phyloP scores from a whole-genome alignment of 2,888 invertebrate genomes.

The Catocala sponsa region DNA sequence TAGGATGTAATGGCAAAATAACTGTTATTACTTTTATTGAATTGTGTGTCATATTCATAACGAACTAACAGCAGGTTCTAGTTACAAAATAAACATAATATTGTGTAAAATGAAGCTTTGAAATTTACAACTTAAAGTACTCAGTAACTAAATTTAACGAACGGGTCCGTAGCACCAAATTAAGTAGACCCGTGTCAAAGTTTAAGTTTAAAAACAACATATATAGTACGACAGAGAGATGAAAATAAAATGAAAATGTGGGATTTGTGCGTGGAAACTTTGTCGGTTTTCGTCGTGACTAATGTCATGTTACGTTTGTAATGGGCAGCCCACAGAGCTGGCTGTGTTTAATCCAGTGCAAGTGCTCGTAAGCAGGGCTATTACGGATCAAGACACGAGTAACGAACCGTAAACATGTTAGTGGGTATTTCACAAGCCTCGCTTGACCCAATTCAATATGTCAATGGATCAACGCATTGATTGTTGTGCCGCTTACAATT shows the following conservation, averaged over 20 bases:
- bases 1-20: too few relatives aligned
- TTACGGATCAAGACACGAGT: conserved; percentile 20
- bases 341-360: conserved; percentile 38
- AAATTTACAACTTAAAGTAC: too few relatives aligned
- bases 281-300: conserved; percentile 8
- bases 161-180: too few relatives aligned
- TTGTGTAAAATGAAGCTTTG: too few relatives aligned
- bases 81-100: too few relatives aligned
- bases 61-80: too few relatives aligned
- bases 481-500: conserved; percentile 8
- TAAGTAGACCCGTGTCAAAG: too few relatives aligned
- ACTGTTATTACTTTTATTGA: too few relatives aligned
- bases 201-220: too few relatives aligned
- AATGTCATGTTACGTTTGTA: conserved; percentile 35
- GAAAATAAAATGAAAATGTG: conserved; percentile 15
- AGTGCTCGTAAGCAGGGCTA: conserved; percentile 35
- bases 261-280: conserved; percentile 14
- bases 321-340: conserved; percentile 24
- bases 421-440: conserved; percentile 5
- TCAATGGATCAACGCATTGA: conserved; percentile 10
- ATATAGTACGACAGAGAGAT: too few relatives aligned
- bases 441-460: conserved; percentile 10
- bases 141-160: too few relatives aligned
- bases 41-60: too few relatives aligned
- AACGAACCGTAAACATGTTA: conserved; percentile 22